Evolutionary conservation across 2,113 vertebrate genomes (phyloP).

Genomic region (Colistium nudipinnis): DNA sequence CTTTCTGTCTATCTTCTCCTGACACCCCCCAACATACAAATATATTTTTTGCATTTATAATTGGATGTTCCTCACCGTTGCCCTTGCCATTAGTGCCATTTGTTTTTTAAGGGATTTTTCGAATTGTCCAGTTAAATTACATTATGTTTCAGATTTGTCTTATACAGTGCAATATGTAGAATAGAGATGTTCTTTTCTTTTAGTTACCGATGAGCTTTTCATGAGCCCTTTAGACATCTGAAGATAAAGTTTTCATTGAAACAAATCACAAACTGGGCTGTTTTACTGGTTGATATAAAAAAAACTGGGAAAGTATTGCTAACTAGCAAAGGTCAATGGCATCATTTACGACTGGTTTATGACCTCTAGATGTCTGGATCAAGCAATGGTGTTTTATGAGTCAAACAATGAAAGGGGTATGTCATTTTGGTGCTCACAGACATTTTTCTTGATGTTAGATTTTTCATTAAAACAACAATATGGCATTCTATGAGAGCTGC

Average conservation of each 20-base stretch:
- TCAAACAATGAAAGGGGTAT: conserved; percentile 14
- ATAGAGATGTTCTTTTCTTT: too few species aligned
- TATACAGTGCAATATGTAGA: too few species aligned
- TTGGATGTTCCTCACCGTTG: too few species aligned
- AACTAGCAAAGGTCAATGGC: not conserved
- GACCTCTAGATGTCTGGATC: not conserved
- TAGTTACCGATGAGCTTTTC: too few species aligned
- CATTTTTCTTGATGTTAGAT: conserved; percentile 22
- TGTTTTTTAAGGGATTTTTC: too few species aligned
- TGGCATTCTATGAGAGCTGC: not conserved
- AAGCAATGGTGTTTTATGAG: conserved; percentile 1
- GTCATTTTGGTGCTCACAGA: not conserved
- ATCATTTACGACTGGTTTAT: not conserved
- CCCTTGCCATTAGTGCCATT: too few species aligned
- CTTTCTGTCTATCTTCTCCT: conserved; percentile 1
- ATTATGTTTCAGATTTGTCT: too few species aligned
- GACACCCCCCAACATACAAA: too few species aligned
- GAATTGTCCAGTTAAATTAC: too few species aligned
- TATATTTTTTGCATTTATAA: too few species aligned
- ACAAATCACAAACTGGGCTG: not conserved
- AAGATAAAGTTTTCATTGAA: not conserved
- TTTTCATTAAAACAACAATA: conserved; percentile 9
- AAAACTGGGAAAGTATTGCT: not conserved
- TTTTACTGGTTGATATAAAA: not conserved
- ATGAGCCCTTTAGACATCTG: not conserved